These are phyloP conservation scores for Hydra vulgaris DNA, from an alignment of 30 jellyfish, hydroid and myxozoan genomes.

Conservation along the genomic window DNA sequence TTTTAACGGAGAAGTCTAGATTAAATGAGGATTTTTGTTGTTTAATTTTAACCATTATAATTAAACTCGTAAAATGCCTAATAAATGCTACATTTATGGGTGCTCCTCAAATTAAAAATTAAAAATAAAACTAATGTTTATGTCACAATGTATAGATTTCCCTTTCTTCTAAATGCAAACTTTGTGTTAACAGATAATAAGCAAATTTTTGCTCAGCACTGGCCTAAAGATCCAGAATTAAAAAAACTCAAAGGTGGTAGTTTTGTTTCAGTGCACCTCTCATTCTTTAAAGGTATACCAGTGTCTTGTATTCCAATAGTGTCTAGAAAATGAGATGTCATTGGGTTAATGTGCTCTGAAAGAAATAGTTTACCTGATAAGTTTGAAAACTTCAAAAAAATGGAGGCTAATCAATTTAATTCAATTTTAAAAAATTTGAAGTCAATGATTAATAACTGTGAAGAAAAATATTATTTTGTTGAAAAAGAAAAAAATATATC, in stretches of 20 bases:
- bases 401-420: not conserved
- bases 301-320: not conserved
- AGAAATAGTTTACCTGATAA: not conserved
- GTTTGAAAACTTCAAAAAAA: not conserved
- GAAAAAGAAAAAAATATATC: not conserved
- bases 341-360: no score
- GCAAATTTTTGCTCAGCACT: not conserved
- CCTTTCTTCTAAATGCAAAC: not conserved
- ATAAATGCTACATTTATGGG: not conserved
- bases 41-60: no score
- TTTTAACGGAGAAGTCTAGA: not conserved
- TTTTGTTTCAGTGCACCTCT: not conserved
- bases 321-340: not conserved
- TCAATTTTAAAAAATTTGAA: no score
- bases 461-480: not conserved
- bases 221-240: not conserved
- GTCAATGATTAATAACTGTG: no score
- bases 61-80: not conserved
- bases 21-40: not conserved
- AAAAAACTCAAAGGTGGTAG: not conserved
- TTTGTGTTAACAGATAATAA: not conserved
- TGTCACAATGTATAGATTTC: not conserved
- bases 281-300: not conserved
- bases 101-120: not conserved
- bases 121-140: no score